Evolutionary conservation across 2,797 vertebrate genomes (phyloP).

Genomic region (Enteromius argenteus): DNA sequence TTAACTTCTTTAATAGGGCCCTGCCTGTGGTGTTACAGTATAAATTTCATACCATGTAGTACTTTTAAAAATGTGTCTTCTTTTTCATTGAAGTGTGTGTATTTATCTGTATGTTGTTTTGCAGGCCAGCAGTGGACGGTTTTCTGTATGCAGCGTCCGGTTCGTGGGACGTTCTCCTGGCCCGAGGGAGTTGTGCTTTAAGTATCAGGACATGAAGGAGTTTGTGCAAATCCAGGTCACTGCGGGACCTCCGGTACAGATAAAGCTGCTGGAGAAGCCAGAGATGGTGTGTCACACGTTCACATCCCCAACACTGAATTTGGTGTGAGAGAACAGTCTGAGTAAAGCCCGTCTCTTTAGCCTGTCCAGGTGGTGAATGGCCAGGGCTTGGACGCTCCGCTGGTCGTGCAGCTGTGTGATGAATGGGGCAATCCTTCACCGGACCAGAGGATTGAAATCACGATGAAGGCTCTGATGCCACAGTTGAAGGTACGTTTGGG

Average conservation of each 20-base stretch:
- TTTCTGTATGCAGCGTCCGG: conserved; percentile 80
- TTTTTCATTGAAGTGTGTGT: not conserved
- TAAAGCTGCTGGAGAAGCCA: conserved; percentile 80
- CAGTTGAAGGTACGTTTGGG: conserved; percentile 66
- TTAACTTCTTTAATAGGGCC: not conserved
- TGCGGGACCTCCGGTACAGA: conserved; percentile 83
- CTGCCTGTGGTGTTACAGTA: not conserved
- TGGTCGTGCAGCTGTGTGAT: conserved; percentile 87
- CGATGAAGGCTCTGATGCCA: conserved; percentile 51
- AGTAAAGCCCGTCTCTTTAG: conserved; percentile 68
- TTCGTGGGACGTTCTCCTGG: conserved; percentile 81
- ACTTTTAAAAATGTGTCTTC: not conserved
- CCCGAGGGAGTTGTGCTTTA: conserved; percentile 86
- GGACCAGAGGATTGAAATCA: conserved; percentile 79
- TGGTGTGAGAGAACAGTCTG: not conserved
- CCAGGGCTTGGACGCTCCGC: conserved; percentile 76
- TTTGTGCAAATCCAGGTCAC: conserved; percentile 78
- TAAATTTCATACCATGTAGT: not conserved
- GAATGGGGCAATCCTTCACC: conserved; percentile 85
- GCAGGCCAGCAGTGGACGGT: conserved; percentile 79
- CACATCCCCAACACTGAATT: not conserved
- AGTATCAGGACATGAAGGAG: conserved; percentile 80
- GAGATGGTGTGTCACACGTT: conserved; percentile 74
- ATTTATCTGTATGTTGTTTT: conserved; percentile 42
- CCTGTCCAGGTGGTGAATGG: conserved; percentile 85